phyloP scores from a whole-genome alignment of 1,140 invertebrate genomes.

The Matsumurasca onukii region DNA sequence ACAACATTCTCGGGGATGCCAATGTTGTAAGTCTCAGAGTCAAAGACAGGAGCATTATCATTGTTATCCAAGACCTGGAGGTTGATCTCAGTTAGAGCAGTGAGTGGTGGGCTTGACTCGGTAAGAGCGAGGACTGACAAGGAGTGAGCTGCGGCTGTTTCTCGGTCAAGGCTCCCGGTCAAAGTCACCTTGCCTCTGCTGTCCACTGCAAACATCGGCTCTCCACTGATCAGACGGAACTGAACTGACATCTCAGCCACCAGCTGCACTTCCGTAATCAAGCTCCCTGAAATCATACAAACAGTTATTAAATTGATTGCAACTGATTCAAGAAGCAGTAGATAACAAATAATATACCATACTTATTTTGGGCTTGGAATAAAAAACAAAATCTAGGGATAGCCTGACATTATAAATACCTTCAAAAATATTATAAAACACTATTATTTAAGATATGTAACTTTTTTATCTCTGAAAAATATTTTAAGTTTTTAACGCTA shows the following conservation, averaged over 20 bases:
- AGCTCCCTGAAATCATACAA: conserved; percentile 57
- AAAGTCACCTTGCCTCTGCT: conserved; percentile 70
- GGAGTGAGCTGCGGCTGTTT: conserved; percentile 67
- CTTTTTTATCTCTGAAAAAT: no score
- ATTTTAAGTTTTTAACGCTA: no score
- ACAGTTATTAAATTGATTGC: no score
- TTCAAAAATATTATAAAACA: no score
- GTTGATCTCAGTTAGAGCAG: conserved; percentile 69
- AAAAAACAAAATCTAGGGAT: not conserved
- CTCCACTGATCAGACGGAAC: conserved; percentile 67
- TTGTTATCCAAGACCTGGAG: conserved; percentile 88
- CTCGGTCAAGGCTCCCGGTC: conserved; percentile 72
- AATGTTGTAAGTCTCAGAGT: conserved; percentile 76
- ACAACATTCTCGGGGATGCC: conserved; percentile 80
- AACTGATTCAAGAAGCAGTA: no score
- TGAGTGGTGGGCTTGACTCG: conserved; percentile 71
- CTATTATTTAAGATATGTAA: no score
- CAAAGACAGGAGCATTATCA: conserved; percentile 85
- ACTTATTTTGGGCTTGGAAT: not conserved
- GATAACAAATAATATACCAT: not conserved
- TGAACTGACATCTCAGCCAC: conserved; percentile 59
- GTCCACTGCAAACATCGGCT: conserved; percentile 73
- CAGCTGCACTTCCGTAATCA: conserved; percentile 63
- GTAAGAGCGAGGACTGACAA: conserved; percentile 82
- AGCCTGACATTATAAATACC: no score